Evolutionary conservation across 2,888 invertebrate species (phyloP).

Genomic region (Sinodicranocentrus sp.): DNA sequence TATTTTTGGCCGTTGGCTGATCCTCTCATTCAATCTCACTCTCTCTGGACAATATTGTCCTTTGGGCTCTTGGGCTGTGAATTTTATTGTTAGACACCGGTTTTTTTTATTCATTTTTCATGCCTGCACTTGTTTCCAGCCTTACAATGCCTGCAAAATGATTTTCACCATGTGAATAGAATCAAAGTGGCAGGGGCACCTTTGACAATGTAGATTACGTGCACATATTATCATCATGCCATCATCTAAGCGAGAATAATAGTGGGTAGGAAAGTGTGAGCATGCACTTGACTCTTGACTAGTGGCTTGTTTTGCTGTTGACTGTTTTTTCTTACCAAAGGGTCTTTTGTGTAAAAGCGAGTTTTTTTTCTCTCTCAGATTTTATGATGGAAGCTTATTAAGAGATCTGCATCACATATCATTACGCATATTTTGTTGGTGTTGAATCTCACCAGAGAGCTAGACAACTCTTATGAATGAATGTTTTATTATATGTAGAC

Average conservation of each 20-base stretch:
- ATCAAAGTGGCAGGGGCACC: slow-evolving; percentile 16
- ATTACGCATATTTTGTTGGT: too few relatives aligned
- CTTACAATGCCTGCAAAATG: background rate
- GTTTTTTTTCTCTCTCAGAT: background rate
- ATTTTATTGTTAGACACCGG: background rate
- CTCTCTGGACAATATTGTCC: slow-evolving; percentile 13
- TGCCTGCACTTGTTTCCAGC: slow-evolving; percentile 12
- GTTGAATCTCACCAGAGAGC: too few relatives aligned
- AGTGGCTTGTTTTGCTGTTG: background rate
- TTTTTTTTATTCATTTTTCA: slow-evolving; percentile 22
- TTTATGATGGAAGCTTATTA: slow-evolving; percentile 37
- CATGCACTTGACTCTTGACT: slow-evolving; percentile 24
- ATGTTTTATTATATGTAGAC: too few relatives aligned
- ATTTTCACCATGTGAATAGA: background rate
- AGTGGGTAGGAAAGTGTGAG: background rate
- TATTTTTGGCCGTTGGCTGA: slow-evolving; percentile 26
- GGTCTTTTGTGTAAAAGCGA: background rate
- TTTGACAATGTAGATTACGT: slow-evolving; percentile 8
- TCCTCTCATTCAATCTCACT: background rate
- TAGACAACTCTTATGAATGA: too few relatives aligned
- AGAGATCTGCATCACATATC: slow-evolving; percentile 38
- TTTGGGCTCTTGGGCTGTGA: background rate
- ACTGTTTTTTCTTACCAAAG: background rate
- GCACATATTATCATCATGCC: background rate
- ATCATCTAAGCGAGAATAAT: background rate